Evolutionary conservation across 1,140 invertebrate species (phyloP), one percentile per base, ranked within the genome.

Genomic region (Musca domestica): DNA sequence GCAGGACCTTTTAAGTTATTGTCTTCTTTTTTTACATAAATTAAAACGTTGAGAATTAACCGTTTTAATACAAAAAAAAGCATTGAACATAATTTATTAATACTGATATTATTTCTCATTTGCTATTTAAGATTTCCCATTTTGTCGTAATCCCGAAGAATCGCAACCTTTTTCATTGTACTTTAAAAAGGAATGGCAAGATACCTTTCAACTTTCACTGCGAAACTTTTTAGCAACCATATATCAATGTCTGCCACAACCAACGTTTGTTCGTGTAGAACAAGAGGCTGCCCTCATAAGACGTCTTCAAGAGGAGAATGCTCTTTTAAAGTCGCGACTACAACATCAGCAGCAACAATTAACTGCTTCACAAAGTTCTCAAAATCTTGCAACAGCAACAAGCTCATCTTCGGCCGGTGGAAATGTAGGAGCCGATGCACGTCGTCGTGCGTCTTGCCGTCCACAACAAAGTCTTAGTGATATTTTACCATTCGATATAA

Each of bases 151-250:
- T 82, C 93, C 95, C 14, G 94, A 97, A 83, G 95, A 96, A 74
- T 93, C 94, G 81, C 88, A 90, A 41, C 87, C 86, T 56, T 98
- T 96, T 83, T 87, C 90, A 20, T 87, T 95, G 41, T 94, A 95
- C 80, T 98, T 98, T 81, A 94, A 91, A 30, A 89, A 92, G 70
- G 92, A 94, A 67, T 98, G 95, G 95, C 95, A 98, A 79, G 96
- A 98, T 76, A 96, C 93, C 49, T 88, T 96, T 74, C 81, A 95
- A 48, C 87, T 98, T n/a, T 97, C 95, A 0, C 83, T 98, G 20
- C 93, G 96, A 77, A 98, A 98, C 83, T 94, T 98, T 76, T 84
- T 98, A 46, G 91, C 95, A 22, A 93, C 94, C 34, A 90, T 96
- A 54, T 95, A 93, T 76, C 92, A 94, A 83, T 92, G 90, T 76